A percentile compares a stretch with the other conserved stretches of the same genome.
Evolutionary conservation across 2,113 vertebrate genomes (phyloP).

Genomic region (Pongo pygmaeus): DNA sequence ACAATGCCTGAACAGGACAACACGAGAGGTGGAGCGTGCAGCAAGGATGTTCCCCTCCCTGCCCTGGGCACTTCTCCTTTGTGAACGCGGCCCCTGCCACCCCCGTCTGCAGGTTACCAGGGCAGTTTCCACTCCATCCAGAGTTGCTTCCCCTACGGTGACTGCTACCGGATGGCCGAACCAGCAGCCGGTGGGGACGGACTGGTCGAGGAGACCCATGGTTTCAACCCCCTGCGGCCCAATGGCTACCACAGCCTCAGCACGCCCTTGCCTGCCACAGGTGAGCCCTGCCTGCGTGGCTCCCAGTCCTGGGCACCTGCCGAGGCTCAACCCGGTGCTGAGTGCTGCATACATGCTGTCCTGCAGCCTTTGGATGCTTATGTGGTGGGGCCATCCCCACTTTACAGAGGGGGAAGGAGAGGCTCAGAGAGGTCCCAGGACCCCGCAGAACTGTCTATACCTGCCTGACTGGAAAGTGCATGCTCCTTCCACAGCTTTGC

Average conservation of each 20-base stretch:
- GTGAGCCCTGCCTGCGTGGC: slow-evolving; percentile 80
- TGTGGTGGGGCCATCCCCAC: not conserved
- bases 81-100: not conserved
- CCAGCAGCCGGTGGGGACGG: slow-evolving; percentile 84
- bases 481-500: not conserved
- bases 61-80: not conserved
- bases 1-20: not conserved
- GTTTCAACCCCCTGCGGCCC: slow-evolving; percentile 90
- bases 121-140: slow-evolving; percentile 94
- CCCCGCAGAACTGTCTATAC: not conserved
- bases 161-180: slow-evolving; percentile 92
- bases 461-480: not conserved
- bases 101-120: slow-evolving; percentile 90
- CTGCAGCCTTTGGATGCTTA: rapidly evolving
- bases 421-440: not conserved
- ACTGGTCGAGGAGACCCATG: slow-evolving; percentile 87
- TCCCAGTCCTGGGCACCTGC: not conserved
- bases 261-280: slow-evolving; percentile 86
- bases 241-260: slow-evolving; percentile 92
- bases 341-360: not conserved
- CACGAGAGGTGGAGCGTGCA: rapidly evolving
- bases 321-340: not conserved
- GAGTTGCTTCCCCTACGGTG: slow-evolving; percentile 94
- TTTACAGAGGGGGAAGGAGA: not conserved
- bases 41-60: not conserved